Percentiles rank a stretch among this genome's conserved stretches.
Conservation (phyloP, 2,113 vertebrate genomes). For the Struthio camelus region DNA sequence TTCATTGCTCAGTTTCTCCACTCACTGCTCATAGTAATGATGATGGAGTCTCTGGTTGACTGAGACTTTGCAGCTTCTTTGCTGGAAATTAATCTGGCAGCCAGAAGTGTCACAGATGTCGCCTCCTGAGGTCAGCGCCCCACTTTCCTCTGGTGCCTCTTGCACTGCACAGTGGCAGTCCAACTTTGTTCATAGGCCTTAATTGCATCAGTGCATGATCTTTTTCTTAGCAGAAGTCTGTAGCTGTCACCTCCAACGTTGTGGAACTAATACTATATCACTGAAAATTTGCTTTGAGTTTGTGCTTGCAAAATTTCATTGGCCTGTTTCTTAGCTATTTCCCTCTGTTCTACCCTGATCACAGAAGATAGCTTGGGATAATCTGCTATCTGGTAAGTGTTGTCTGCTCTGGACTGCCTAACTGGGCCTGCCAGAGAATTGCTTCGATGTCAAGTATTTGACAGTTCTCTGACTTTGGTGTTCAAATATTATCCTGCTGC, state of each 20-base stretch:
- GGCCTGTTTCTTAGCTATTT: background rate
- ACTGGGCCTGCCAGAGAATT: background rate
- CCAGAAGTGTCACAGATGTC: background rate
- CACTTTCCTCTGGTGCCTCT: background rate
- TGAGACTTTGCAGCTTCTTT: background rate
- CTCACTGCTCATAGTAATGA: background rate
- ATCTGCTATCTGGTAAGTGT: background rate
- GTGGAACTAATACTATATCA: background rate
- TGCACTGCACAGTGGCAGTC: background rate
- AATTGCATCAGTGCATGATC: background rate
- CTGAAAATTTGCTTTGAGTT: background rate
- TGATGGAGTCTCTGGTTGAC: background rate
- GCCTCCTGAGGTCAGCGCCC: background rate
- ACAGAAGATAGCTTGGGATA: background rate
- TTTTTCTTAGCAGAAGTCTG: background rate
- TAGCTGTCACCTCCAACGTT: background rate
- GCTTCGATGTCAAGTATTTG: background rate
- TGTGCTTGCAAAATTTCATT: background rate
- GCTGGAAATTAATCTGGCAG: constrained; percentile 2
- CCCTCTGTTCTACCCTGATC: background rate
- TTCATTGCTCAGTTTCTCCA: background rate
- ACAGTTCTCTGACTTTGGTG: background rate
- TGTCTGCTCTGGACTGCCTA: background rate
- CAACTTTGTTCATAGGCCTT: background rate
- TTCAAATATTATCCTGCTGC: background rate